Conservation (phyloP, 2,888 invertebrate genomes). For the Ichneumoninae sp. region DNA sequence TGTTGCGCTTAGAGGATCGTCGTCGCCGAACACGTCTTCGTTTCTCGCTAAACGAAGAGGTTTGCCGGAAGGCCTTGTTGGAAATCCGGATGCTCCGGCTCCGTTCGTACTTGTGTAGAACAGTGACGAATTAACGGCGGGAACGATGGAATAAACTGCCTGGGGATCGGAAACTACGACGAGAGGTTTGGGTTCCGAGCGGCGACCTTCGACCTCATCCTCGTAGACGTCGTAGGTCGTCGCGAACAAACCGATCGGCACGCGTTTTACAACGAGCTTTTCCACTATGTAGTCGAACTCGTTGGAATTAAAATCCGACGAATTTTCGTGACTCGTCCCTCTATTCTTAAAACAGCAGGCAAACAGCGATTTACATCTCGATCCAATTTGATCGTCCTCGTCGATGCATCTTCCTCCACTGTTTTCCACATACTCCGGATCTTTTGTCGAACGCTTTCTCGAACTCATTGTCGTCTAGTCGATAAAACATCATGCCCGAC, state of each 20-base stretch:
- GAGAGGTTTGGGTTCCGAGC: not conserved
- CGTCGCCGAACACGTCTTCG: slow-evolving; percentile 38
- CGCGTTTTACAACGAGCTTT: slow-evolving; percentile 74
- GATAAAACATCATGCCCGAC: not conserved
- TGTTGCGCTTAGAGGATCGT: slow-evolving; percentile 12
- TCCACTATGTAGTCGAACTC: slow-evolving; percentile 75
- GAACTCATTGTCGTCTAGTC: slow-evolving; percentile 4
- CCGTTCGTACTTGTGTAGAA: slow-evolving; percentile 49
- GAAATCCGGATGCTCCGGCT: slow-evolving; percentile 51
- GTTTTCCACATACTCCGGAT: not conserved
- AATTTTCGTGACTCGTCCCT: not conserved
- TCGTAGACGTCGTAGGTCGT: slow-evolving; percentile 52
- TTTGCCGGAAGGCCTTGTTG: slow-evolving; percentile 38
- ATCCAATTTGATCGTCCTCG: not conserved
- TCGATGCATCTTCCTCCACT: not conserved
- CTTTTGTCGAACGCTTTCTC: not conserved
- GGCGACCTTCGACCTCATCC: not conserved
- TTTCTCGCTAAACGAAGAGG: slow-evolving; percentile 58
- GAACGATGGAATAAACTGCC: slow-evolving; percentile 43
- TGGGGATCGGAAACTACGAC: not conserved
- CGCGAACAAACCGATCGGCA: slow-evolving; percentile 71
- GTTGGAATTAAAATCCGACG: slow-evolving; percentile 43
- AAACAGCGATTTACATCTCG: slow-evolving; percentile 56
- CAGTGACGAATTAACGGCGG: slow-evolving; percentile 42
- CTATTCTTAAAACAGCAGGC: slow-evolving; percentile 43